Evolutionary conservation across 2,113 vertebrate genomes (phyloP), one percentile per base, ranked within the genome.

Genomic region (Baryphthengus martii): DNA sequence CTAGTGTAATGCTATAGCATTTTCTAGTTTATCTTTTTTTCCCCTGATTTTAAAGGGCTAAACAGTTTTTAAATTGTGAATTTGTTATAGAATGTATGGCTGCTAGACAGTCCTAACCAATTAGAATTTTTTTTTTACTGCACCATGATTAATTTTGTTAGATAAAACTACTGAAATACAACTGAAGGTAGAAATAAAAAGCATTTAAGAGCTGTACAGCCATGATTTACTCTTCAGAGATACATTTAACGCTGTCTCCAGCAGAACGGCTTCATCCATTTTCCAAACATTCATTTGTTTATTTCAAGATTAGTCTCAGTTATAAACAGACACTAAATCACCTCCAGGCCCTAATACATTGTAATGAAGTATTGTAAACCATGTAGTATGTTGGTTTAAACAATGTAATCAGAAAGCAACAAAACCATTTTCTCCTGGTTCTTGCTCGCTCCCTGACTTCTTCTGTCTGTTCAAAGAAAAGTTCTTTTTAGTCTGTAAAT

Each of bases 281-380:
- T 96, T 82, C 95, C 96, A 98, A 98, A 95, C 97, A 97, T 91
- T 92, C 97, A 93, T 94, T 97, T 97, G 97, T 97, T 98, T 98
- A 98, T 96, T 98, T 97, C 96, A 97, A 79, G 79, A 96, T 96
- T 96, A 96, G 96, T 96, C 81, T 78, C 94, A 75, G 75, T 94
- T 98, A 97, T 97, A 98, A 98, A 98, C 97, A 98, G 97, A 97
- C 96, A 92, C 93, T 97, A 97, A 97, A 97, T 96, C 96, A 97
- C 93, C 89, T 95, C 96, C 94, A 94, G 83, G 94, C 94, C 90
- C 93, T 97, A 97, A 97, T 97, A 97, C 93, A 78, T 96, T 97
- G 96, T 94, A 95, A 94, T 97, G 97, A 98, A 97, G 95, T 97
- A 98, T 97, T 97, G 97, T 98, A 98, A 98, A 98, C 97, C 95